These are phyloP conservation scores for Lithodes maja DNA, from an alignment of 2,888 invertebrate species.

Conservation along the genomic window DNA sequence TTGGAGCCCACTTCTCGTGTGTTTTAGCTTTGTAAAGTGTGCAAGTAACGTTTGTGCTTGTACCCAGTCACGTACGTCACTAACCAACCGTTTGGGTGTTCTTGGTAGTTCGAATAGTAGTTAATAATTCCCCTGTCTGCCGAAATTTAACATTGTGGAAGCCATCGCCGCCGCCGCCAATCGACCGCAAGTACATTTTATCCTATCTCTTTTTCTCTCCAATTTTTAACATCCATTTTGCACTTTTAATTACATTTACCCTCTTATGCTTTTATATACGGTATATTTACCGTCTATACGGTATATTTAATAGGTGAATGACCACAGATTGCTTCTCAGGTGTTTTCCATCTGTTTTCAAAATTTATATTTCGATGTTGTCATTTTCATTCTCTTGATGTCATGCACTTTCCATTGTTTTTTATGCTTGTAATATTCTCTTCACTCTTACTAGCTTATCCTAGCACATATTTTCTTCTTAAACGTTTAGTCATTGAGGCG, in stretches of 20 bases:
- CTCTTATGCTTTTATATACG: slow-evolving; percentile 33
- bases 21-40: slow-evolving; percentile 14
- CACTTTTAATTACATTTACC: slow-evolving; percentile 48
- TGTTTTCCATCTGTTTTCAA: too few species aligned
- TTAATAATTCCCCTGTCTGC: slow-evolving; percentile 43
- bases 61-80: background rate
- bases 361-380: too few species aligned
- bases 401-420: too few species aligned
- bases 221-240: slow-evolving; percentile 54
- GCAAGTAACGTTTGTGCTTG: slow-evolving; percentile 3
- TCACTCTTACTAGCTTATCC: background rate
- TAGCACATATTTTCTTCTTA: slow-evolving; percentile 39
- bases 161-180: slow-evolving; percentile 9
- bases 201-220: slow-evolving; percentile 42
- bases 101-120: slow-evolving; percentile 52
- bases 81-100: slow-evolving; percentile 63
- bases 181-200: slow-evolving; percentile 57
- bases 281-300: too few species aligned
- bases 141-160: slow-evolving; percentile 35
- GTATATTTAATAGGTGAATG: too few species aligned
- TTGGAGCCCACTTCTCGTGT: background rate
- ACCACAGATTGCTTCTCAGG: too few species aligned
- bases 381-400: too few species aligned
- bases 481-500: slow-evolving; percentile 29
- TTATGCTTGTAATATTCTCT: too few species aligned